Percentiles rank a stretch among this genome's conserved stretches.
phyloP scores from a whole-genome alignment of 2,888 invertebrate species.

The Volucella inanis region DNA sequence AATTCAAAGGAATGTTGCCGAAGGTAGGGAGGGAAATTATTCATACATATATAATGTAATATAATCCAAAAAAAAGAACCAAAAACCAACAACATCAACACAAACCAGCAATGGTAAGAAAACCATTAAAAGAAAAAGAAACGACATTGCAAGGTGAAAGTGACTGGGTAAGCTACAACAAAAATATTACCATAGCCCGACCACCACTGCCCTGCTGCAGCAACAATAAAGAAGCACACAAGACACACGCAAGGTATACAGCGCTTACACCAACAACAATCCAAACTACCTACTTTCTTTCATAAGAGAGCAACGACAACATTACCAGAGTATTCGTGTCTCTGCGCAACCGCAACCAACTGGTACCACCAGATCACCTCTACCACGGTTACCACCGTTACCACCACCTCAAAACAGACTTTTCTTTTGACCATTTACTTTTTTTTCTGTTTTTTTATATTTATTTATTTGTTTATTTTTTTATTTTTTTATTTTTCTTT shows the following conservation, averaged over 20 bases:
- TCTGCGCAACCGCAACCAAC: constrained; percentile 42
- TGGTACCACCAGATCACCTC: constrained; percentile 39
- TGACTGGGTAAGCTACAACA: constrained; percentile 76
- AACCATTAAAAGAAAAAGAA: constrained; percentile 80
- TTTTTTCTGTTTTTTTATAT: constrained; percentile 53
- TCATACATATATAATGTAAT: constrained; percentile 58
- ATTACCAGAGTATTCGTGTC: constrained; percentile 9
- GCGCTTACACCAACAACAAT: constrained; percentile 28
- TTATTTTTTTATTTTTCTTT: constrained; percentile 55
- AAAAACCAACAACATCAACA: constrained; percentile 72
- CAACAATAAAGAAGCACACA: neutral
- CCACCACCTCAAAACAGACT: constrained; percentile 28
- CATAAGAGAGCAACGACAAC: constrained; percentile 42
- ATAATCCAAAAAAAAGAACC: constrained; percentile 57
- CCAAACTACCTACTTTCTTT: constrained; percentile 70
- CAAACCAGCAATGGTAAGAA: constrained; percentile 22
- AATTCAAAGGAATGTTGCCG: constrained; percentile 56
- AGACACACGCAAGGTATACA: too few relatives aligned
- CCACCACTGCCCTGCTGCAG: constrained; percentile 15
- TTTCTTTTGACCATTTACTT: constrained; percentile 59
- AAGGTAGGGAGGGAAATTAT: constrained; percentile 62
- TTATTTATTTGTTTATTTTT: too few relatives aligned
- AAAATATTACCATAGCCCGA: constrained; percentile 42
- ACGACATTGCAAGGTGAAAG: constrained; percentile 83
- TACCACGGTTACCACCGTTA: neutral